Percentiles rank a stretch among this genome's conserved stretches.
phyloP scores from a whole-genome alignment of 2,888 invertebrate species.

The Myathropa florea region DNA sequence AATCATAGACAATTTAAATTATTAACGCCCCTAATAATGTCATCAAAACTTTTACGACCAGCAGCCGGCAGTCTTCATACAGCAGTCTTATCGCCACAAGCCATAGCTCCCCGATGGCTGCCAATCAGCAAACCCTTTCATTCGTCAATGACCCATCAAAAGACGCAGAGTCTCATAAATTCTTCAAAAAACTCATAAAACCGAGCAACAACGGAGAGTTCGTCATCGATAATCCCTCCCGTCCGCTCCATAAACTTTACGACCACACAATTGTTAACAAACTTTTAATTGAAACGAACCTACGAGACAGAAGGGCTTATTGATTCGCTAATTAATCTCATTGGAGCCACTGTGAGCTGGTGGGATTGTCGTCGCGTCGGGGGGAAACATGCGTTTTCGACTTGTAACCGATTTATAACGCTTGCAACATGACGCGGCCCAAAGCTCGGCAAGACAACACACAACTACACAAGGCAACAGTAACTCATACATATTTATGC shows the following conservation, averaged over 20 bases:
- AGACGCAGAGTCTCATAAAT: slow-evolving; percentile 22
- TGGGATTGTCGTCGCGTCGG: neutral
- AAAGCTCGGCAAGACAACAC: too few relatives aligned
- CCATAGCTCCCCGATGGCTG: neutral
- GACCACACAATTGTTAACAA: slow-evolving; percentile 52
- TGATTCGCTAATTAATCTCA: slow-evolving; percentile 63
- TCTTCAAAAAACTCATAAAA: slow-evolving; percentile 6
- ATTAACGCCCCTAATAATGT: slow-evolving; percentile 4
- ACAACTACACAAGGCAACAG: slow-evolving; percentile 11
- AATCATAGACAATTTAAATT: slow-evolving; percentile 13
- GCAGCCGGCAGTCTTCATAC: neutral
- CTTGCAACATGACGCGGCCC: neutral
- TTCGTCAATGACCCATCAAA: slow-evolving; percentile 29
- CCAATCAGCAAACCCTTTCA: slow-evolving; percentile 31
- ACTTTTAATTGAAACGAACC: slow-evolving; percentile 38
- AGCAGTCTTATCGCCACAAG: neutral
- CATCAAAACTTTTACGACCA: slow-evolving; percentile 5
- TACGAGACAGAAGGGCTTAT: slow-evolving; percentile 14
- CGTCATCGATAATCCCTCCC: neutral
- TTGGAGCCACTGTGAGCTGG: slow-evolving; percentile 20
- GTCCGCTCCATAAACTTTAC: slow-evolving; percentile 35
- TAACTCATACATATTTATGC: slow-evolving; percentile 59
- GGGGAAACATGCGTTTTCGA: slow-evolving; percentile 41
- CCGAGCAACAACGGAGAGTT: neutral
- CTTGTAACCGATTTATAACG: slow-evolving; percentile 60